These are phyloP conservation scores for Eulacestoma nigropectus DNA, from an alignment of 2,113 vertebrate genomes.

Conservation along the genomic window DNA sequence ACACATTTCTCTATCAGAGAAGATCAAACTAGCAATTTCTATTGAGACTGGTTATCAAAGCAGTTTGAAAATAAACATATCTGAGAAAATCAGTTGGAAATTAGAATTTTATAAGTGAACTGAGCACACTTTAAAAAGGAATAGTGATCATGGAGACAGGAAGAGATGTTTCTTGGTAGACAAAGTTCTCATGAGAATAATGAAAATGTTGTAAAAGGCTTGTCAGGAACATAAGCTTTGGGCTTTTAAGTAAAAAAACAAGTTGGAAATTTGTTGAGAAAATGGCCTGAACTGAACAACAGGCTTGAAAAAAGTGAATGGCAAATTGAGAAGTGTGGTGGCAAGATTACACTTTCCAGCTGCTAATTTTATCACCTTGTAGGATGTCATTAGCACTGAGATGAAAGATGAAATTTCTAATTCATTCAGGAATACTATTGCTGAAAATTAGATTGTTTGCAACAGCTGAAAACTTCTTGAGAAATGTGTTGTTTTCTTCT, in stretches of 20 bases:
- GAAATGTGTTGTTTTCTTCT: not conserved
- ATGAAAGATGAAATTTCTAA: not conserved
- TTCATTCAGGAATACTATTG: not conserved
- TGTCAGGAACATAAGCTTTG: not conserved
- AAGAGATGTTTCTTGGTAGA: not conserved
- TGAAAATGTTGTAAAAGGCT: not conserved
- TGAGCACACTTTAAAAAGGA: not conserved
- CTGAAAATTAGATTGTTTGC: not conserved
- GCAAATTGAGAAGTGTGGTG: not conserved
- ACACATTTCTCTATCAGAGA: not conserved
- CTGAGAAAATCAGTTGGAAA: not conserved
- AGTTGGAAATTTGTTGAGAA: not conserved
- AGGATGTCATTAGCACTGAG: conserved; percentile 18
- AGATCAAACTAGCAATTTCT: not conserved
- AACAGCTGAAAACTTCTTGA: not conserved
- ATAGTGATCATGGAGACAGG: not conserved
- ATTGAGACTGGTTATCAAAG: not conserved
- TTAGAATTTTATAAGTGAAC: not conserved
- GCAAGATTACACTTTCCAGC: conserved; percentile 5
- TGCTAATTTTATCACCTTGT: conserved; percentile 16
- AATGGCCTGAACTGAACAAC: not conserved
- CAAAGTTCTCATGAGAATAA: not conserved
- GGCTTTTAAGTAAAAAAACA: not conserved
- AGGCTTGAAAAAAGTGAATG: not conserved
- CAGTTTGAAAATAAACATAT: not conserved